Percentiles rank a stretch among this genome's conserved stretches.
Evolutionary conservation across 2,113 vertebrate genomes (phyloP).

Genomic region (Hemibagrus wyckioides): DNA sequence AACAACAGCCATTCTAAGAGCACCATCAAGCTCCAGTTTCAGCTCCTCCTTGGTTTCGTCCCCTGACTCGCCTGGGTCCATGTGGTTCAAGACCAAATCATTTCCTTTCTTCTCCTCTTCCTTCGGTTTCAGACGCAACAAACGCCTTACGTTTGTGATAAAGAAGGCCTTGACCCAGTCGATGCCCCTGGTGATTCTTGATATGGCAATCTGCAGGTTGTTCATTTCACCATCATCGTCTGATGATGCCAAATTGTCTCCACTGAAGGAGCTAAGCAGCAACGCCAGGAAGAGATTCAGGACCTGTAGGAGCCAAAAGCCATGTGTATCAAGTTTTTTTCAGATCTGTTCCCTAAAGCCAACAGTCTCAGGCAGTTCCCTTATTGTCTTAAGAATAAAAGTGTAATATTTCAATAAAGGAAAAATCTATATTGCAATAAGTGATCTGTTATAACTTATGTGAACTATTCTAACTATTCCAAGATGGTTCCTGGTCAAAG

Average conservation of each 20-base stretch:
- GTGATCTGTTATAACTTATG: background rate
- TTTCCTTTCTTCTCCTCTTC: slow-evolving; percentile 50
- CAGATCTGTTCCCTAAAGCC: background rate
- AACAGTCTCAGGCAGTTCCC: background rate
- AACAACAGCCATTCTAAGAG: slow-evolving; percentile 57
- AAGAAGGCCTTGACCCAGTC: slow-evolving; percentile 71
- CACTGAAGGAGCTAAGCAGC: slow-evolving; percentile 93
- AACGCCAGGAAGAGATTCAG: slow-evolving; percentile 94
- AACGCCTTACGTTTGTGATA: slow-evolving; percentile 60
- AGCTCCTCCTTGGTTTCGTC: slow-evolving; percentile 61
- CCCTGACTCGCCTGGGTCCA: slow-evolving; percentile 62
- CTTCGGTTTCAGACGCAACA: slow-evolving; percentile 58
- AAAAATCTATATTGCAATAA: slow-evolving; percentile 34
- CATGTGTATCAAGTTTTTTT: background rate
- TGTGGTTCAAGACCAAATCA: slow-evolving; percentile 71
- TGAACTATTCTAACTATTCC: background rate
- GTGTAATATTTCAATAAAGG: background rate
- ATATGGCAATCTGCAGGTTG: slow-evolving; percentile 90
- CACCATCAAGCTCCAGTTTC: slow-evolving; percentile 41
- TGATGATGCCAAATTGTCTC: slow-evolving; percentile 79
- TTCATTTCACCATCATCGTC: slow-evolving; percentile 91
- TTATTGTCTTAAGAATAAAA: background rate
- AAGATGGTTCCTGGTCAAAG: background rate
- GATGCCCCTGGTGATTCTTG: slow-evolving; percentile 80
- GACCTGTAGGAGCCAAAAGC: slow-evolving; percentile 72